phyloP scores from a whole-genome alignment of 2,888 invertebrate species.

The Nasonovia ribisnigri region DNA sequence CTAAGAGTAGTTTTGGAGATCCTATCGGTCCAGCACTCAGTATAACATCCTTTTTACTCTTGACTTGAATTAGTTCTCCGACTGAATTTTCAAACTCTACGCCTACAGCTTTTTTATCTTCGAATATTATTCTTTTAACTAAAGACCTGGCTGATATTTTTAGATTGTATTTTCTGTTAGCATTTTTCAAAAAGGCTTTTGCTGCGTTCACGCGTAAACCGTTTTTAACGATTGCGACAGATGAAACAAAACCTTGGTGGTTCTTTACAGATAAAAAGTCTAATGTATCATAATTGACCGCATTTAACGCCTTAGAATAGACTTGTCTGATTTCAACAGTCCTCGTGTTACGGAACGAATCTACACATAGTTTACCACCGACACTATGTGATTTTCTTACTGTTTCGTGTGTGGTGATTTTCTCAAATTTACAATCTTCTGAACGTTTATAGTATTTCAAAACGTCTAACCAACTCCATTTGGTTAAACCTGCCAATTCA shows the following conservation, averaged over 20 bases:
- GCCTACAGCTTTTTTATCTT: slow-evolving; percentile 77
- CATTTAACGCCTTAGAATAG: slow-evolving; percentile 67
- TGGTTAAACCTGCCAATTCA: slow-evolving; percentile 73
- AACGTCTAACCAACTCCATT: slow-evolving; percentile 72
- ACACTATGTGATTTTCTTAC: slow-evolving; percentile 70
- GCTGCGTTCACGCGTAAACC: slow-evolving; percentile 71
- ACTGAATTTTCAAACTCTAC: slow-evolving; percentile 77
- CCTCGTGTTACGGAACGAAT: slow-evolving; percentile 62
- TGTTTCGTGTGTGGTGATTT: slow-evolving; percentile 70
- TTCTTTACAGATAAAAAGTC: slow-evolving; percentile 69
- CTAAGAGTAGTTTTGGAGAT: slow-evolving; percentile 78
- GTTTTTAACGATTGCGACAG: slow-evolving; percentile 68
- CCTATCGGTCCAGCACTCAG: slow-evolving; percentile 78
- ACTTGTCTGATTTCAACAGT: slow-evolving; percentile 24
- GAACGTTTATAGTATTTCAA: slow-evolving; percentile 71
- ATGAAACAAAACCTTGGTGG: slow-evolving; percentile 67
- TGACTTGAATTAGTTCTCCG: slow-evolving; percentile 74
- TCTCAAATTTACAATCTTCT: slow-evolving; percentile 70
- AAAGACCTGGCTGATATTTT: slow-evolving; percentile 32
- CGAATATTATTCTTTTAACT: slow-evolving; percentile 73
- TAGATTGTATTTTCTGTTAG: slow-evolving; percentile 52
- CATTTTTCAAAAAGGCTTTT: slow-evolving; percentile 68
- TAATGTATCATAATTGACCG: slow-evolving; percentile 70
- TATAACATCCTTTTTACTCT: slow-evolving; percentile 76
- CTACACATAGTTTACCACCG: slow-evolving; percentile 68